Percentiles rank a stretch among this genome's conserved stretches.
phyloP scores from a whole-genome alignment of 2,113 vertebrate species.

The Anarhynchus alexandrinus region DNA sequence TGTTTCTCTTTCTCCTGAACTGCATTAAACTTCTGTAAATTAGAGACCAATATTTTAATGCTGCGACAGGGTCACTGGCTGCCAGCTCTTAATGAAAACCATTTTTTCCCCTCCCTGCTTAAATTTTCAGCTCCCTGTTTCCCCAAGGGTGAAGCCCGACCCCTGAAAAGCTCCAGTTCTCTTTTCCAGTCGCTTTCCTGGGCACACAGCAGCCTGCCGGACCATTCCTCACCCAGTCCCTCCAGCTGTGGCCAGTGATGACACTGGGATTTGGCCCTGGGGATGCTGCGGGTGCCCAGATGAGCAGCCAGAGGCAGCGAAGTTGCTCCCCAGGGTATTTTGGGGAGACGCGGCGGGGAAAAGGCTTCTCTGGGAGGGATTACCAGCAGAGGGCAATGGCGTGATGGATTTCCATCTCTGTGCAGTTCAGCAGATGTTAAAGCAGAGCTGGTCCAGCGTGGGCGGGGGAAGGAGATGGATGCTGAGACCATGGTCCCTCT shows the following conservation, averaged over 20 bases:
- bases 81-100: not conserved
- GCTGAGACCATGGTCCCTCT: not conserved
- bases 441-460: accelerated
- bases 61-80: not conserved
- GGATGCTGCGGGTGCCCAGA: not conserved
- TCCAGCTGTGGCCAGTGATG: not conserved
- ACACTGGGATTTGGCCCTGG: not conserved
- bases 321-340: accelerated
- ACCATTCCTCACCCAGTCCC: accelerated
- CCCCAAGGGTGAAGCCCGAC: not conserved
- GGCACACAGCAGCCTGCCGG: not conserved
- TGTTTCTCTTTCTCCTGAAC: not conserved
- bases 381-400: constrained; percentile 46
- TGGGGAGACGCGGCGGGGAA: accelerated
- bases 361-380: not conserved
- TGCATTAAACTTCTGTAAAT: not conserved
- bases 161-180: not conserved
- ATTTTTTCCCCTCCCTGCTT: accelerated
- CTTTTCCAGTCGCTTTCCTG: not conserved
- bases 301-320: not conserved
- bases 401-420: not conserved
- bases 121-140: not conserved
- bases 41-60: not conserved
- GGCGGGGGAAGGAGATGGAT: accelerated
- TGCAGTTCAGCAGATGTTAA: accelerated